Conservation (phyloP, 1,140 invertebrate species). For the Drosophila punjabiensis region DNA sequence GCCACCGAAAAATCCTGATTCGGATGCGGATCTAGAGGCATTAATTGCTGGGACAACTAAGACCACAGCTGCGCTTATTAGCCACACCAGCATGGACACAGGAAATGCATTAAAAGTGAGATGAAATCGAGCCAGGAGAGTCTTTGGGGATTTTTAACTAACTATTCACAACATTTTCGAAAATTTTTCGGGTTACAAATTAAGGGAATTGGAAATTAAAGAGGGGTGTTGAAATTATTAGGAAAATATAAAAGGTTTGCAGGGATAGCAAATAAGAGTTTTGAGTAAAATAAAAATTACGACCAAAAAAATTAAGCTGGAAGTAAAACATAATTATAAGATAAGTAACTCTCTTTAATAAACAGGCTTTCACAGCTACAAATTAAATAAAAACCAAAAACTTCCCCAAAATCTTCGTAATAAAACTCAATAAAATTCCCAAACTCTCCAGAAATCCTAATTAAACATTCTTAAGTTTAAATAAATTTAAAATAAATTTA, state of each 20-base stretch:
- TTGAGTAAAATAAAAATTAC: no score
- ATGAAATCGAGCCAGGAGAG: background rate
- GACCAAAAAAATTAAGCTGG: no score
- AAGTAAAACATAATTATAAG: background rate
- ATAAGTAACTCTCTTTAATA: background rate
- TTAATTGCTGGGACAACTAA: conserved; percentile 42
- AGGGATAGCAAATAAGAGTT: no score
- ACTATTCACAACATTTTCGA: background rate
- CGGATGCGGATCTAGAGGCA: conserved; percentile 28
- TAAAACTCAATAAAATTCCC: background rate
- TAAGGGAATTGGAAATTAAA: background rate
- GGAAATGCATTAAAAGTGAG: conserved; percentile 6
- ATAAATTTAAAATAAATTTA: background rate
- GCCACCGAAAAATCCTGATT: conserved; percentile 21
- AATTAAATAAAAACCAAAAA: background rate
- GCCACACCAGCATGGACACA: conserved; percentile 58
- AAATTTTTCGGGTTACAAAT: conserved; percentile 6
- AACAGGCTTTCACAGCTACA: no score
- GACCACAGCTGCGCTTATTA: conserved; percentile 56
- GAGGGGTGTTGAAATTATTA: background rate
- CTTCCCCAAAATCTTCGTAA: background rate
- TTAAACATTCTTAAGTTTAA: background rate
- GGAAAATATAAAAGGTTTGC: no score
- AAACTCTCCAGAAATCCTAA: background rate
- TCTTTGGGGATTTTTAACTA: conserved; percentile 7